Evolutionary conservation across 2,113 vertebrate species (phyloP), one percentile per base, ranked within the genome.

Genomic region (Mixornis gularis): DNA sequence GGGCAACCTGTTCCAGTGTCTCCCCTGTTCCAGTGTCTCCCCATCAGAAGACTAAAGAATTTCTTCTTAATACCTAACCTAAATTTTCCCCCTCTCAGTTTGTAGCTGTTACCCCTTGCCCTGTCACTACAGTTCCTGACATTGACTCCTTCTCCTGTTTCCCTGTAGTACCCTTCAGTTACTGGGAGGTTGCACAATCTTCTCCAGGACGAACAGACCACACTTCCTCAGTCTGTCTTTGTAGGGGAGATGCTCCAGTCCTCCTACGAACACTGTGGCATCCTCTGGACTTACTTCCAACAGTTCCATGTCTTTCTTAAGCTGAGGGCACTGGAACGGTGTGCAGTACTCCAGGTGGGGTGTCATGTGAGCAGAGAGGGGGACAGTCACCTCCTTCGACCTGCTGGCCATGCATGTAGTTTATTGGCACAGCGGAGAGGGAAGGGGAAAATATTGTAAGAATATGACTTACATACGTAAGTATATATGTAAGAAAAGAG

Each of bases 251-350:
- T 36, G 9, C 22, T 44, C 10, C 36, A 43, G 43, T 32, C 43
- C 26, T 49, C 18, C 24, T 32, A n/a, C 4, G 26, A 65, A 19
- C 27, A 19, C 17, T 0, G 0, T 32, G 32, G 12, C 27, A 15
- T 56, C 36, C 32, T 65, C 19, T 59, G n/a, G 27, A n/a, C 27
- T 73, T 66, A 17, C 13, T 66, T 66, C 44, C 29, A 46, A 6
- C 8, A 14, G 22, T 51, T 59, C 59, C 12, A 17, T 18, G 38
- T 66, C 32, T 10, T 44, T 36, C 12, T 22, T 19, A 17, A 9
- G 16, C 29, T 46, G 38, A 44, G n/a, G n/a, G n/a, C n/a, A n/a
- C 16, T 18, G 25, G 32, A 52, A n/a, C 27, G 44, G 52, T 38
- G 13, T 44, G n/a, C 18, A 32, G 15, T 44, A 19, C 7, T 58